These are phyloP conservation scores for Pocillopora grandis DNA, from an alignment of 92 coral and sea anemone genomes.

Conservation along the genomic window DNA sequence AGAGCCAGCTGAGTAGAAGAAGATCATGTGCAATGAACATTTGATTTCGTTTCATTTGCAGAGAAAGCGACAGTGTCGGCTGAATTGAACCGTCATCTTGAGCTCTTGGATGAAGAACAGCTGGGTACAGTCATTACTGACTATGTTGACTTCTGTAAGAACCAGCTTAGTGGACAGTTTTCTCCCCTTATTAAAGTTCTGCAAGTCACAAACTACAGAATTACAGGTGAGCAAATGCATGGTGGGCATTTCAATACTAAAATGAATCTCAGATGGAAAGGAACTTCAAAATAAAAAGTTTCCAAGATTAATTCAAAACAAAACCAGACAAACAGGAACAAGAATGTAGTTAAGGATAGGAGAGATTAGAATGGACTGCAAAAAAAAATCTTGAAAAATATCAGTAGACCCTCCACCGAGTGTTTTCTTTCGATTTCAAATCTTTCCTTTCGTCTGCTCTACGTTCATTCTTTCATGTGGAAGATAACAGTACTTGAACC, in stretches of 20 bases:
- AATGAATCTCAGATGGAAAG: too few species aligned
- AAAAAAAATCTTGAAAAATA: too few species aligned
- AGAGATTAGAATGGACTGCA: too few species aligned
- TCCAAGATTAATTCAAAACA: too few species aligned
- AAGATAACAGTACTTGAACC: too few species aligned
- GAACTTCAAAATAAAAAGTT: too few species aligned
- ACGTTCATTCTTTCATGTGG: too few species aligned
- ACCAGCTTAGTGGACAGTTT: constrained; percentile 44
- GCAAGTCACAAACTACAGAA: constrained; percentile 43
- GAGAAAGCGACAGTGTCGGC: constrained; percentile 15
- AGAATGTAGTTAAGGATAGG: too few species aligned
- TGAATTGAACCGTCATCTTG: constrained; percentile 41
- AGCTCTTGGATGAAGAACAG: constrained; percentile 47
- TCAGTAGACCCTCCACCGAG: too few species aligned
- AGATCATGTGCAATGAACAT: neutral
- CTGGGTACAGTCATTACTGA: constrained; percentile 24
- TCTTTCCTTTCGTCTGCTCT: too few species aligned
- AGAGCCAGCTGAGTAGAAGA: neutral
- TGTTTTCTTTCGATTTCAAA: too few species aligned
- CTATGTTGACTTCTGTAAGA: constrained; percentile 57
- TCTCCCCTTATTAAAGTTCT: constrained; percentile 55
- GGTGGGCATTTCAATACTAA: neutral
- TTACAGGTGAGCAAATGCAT: constrained; percentile 25
- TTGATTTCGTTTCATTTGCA: neutral
- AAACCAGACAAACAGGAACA: too few species aligned